Base-by-base conservation (phyloP, 2,888 invertebrate genomes). In the Drosophila subquinaria region DNA sequence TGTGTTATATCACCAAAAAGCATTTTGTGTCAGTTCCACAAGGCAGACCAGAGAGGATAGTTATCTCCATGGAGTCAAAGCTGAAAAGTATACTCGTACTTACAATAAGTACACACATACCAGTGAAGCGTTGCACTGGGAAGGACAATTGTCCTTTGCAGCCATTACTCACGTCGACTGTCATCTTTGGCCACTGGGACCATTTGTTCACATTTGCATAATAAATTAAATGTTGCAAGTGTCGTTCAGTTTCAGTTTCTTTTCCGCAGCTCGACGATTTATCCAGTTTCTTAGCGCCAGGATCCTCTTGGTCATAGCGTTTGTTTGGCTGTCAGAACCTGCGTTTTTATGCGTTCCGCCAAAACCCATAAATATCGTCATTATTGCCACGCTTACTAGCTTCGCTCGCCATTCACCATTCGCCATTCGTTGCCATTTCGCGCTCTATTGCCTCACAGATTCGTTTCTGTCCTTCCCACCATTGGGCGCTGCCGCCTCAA, bases 191-290 rank as follows among this genome's bases (percentile, higher is more conserved):
- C 76, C 69, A 76, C 69, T 75, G 67, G 72, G 74, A 73, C 81
- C 90, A 86, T 86, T 86, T 90, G 90, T 86, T 86, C 87, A 76
- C 90, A 86, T 86, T 86, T 86, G 89, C 87, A 86, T 86, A 89
- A 89, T 86, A 86, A 86, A 90, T 86, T 90, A 87, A 89, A 90
- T 86, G 84, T 83, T 90, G 90, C 87, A 86, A 90, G 83, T 86
- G 89, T 78, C 81, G 77, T 88, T 63, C 69, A 81, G 73, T 67
- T 88, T 57, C 70, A 77, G 70, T 69, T 71, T 66, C 75, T 73
- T 75, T 69, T 69, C 73, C 73, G 59, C 89, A 73, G 43, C 64
- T 68, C 51, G 35, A 56, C 65, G 67, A 69, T 64, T 60, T 73
- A 69, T 82, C 59, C 71, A 45, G 50, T 63, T 69, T 60, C 62